Evolutionary conservation across 2,797 vertebrate genomes (phyloP).

Genomic region (Benthosema pterotum): DNA sequence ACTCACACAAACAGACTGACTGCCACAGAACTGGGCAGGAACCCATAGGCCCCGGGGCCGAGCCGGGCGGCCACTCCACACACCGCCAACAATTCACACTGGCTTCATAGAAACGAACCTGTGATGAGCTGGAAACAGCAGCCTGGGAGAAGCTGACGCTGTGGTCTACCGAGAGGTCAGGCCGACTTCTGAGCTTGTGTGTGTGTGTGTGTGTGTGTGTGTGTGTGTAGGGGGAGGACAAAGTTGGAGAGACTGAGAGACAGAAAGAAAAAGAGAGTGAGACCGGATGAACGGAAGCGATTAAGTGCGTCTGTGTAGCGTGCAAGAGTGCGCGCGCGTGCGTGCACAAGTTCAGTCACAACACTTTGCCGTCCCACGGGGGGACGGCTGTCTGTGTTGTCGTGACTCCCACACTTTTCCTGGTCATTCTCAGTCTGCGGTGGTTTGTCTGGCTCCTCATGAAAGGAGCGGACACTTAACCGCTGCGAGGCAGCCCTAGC

Average conservation of each 20-base stretch:
- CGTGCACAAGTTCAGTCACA: too few species aligned
- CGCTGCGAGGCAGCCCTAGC: background rate
- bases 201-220: too few species aligned
- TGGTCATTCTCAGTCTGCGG: conserved; percentile 14
- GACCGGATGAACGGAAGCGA: background rate
- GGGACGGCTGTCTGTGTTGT: conserved; percentile 1
- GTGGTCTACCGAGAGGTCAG: background rate
- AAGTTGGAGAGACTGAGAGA: background rate
- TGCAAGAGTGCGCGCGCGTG: too few species aligned
- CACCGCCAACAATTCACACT: too few species aligned
- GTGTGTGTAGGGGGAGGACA: background rate
- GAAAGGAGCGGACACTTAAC: conserved; percentile 10
- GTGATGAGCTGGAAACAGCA: too few species aligned
- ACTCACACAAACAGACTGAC: too few species aligned
- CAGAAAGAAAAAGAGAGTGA: background rate
- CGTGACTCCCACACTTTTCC: conserved; percentile 18
- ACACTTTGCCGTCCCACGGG: too few species aligned
- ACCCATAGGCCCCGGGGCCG: too few species aligned
- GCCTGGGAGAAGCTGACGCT: background rate
- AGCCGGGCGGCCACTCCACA: too few species aligned
- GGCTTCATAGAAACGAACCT: too few species aligned
- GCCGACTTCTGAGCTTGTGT: too few species aligned
- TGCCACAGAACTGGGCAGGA: too few species aligned
- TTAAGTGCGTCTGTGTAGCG: background rate
- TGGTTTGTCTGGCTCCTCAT: conserved; percentile 7